Conservation (phyloP, 2,113 vertebrate species). For the Alectura lathami region DNA sequence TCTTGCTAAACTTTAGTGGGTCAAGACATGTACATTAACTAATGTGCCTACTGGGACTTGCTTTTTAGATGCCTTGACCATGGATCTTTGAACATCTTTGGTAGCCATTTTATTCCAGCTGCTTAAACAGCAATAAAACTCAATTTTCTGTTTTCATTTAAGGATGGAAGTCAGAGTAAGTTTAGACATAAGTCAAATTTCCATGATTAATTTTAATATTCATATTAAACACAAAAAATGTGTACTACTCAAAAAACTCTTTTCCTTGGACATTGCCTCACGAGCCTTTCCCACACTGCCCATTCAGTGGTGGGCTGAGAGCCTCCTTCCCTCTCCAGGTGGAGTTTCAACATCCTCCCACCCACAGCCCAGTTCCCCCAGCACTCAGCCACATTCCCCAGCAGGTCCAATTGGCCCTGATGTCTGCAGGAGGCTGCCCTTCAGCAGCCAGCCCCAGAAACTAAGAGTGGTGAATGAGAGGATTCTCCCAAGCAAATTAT, state of each 20-base stretch:
- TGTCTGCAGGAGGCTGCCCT: neutral
- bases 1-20: neutral
- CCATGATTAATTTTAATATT: neutral
- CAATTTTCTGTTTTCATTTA: neutral
- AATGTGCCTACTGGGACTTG: neutral
- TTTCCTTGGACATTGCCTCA: neutral
- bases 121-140: neutral
- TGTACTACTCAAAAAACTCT: neutral
- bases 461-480: neutral
- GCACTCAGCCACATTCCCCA: neutral
- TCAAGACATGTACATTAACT: neutral
- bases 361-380: neutral
- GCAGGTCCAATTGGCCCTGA: neutral
- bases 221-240: neutral
- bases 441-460: neutral
- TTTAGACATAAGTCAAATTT: neutral
- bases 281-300: neutral
- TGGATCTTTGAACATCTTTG: neutral
- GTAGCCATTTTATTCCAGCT: neutral
- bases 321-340: neutral
- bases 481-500: neutral
- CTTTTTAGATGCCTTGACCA: neutral
- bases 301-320: fast-evolving
- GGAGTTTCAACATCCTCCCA: neutral
- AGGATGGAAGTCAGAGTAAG: neutral